Base-by-base conservation (phyloP, 2,888 invertebrate species). In the Drosophila mayaguana region DNA sequence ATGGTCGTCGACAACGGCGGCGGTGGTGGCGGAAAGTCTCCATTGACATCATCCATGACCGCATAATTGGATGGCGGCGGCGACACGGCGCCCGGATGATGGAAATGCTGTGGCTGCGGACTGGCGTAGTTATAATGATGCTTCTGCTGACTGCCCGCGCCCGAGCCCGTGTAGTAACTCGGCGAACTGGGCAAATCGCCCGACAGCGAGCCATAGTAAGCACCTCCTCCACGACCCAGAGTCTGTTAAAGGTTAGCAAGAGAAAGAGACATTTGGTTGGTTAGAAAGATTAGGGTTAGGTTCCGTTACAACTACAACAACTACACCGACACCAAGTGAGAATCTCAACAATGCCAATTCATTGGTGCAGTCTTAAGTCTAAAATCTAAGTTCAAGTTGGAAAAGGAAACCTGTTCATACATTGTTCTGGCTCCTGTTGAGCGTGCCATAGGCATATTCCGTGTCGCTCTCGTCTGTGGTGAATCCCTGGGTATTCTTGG, bases 401-500 rank as follows among this genome's bases (percentile, higher is more conserved):
- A 11, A 25, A 28, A 0, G 46, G 18, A 64, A 71, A 77, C 72
- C 64, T 70, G 57, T 46, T 86, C 92, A 85, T 92, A 92, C 92
- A 91, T 92, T 92, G 78, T 91, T 92, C 63, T 91, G 92, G 72
- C 91, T 91, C 74, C 71, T 81, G 67, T 91, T 91, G 48, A 92
- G 70, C 46, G 90, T 90, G 61, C 92, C 88, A 64, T 92, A 92
- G 12, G 89, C 87, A 63, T 92, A 92, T 63, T 95, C 95, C 0
- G 94, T 93, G 80, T 96, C 96, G 7, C 95, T 95, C 45, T 96
- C 96, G 50, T 93, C 93, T 2, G 92, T 92, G 63, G 90, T 89
- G 56, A 91, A 91, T 25, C 93, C 93, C 6, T 88, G 96, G 0
- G 94, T 94, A 3, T 95, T 94, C 78, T 95, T 95, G 66, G 95